Evolutionary conservation across 2,888 invertebrate genomes (phyloP).

Genomic region (Pantelozetes paolii): DNA sequence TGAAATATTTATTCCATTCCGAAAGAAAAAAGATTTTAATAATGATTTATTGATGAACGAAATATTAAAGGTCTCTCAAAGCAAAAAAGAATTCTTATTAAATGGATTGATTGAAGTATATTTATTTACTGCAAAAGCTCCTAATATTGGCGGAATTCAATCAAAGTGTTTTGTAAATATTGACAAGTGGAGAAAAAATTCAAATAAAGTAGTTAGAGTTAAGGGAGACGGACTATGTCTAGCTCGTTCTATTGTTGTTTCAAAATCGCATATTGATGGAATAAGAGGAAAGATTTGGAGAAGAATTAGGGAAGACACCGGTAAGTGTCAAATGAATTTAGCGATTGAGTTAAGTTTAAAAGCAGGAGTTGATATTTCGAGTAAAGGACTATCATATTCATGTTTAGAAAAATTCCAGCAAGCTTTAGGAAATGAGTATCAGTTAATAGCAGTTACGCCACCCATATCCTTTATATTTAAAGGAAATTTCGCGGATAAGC

Average conservation of each 20-base stretch:
- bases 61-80: background rate
- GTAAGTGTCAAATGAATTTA: background rate
- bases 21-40: background rate
- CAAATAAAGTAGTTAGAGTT: constrained; percentile 22
- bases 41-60: background rate
- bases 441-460: background rate
- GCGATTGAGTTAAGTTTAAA: background rate
- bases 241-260: background rate
- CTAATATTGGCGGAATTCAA: background rate
- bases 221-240: background rate
- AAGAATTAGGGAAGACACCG: background rate
- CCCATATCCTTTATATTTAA: background rate
- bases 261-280: background rate
- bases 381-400: too few relatives aligned
- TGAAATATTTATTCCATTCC: background rate
- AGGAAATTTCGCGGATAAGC: background rate
- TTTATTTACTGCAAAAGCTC: background rate
- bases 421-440: background rate
- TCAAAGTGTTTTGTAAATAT: background rate
- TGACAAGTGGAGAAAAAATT: constrained; percentile 6
- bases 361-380: background rate
- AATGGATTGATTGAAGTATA: background rate
- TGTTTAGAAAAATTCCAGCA: background rate
- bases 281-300: background rate
- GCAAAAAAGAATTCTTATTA: constrained; percentile 16